Conservation (phyloP, 2,113 vertebrate species). For the Carettochelys insculpta region DNA sequence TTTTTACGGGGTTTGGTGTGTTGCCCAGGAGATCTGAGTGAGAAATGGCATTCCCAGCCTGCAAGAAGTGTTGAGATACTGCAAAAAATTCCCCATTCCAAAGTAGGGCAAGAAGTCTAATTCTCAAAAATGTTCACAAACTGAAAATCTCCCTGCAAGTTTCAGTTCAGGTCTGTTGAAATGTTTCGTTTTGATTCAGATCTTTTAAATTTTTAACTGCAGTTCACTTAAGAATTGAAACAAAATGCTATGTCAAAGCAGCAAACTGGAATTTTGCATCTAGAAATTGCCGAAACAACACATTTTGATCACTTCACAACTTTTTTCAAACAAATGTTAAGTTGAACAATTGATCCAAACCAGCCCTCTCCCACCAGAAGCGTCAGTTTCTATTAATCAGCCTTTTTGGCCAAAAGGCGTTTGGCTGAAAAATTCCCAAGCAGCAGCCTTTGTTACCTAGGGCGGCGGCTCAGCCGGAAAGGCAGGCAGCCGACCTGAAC, state of each 20-base stretch:
- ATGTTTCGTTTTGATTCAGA: neutral
- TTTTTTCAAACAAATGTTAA: neutral
- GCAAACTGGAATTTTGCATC: neutral
- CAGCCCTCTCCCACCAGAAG: neutral
- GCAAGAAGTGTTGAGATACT: neutral
- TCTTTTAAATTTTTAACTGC: neutral
- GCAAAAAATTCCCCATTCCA: neutral
- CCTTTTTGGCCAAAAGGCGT: neutral
- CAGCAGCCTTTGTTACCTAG: neutral
- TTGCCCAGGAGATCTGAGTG: neutral
- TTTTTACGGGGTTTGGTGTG: neutral
- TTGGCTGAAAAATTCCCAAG: neutral
- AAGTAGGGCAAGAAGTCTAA: neutral
- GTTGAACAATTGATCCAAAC: neutral
- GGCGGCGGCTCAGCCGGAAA: neutral
- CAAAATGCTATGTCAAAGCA: neutral
- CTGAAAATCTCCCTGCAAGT: neutral
- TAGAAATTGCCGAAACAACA: neutral
- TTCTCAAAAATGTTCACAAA: neutral
- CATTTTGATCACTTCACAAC: neutral
- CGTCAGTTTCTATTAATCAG: neutral
- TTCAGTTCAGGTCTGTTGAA: neutral
- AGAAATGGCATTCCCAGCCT: neutral
- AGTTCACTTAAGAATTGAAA: neutral
- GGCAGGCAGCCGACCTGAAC: neutral